Conservation (phyloP, 2,888 invertebrate species). For the Alitta virens region DNA sequence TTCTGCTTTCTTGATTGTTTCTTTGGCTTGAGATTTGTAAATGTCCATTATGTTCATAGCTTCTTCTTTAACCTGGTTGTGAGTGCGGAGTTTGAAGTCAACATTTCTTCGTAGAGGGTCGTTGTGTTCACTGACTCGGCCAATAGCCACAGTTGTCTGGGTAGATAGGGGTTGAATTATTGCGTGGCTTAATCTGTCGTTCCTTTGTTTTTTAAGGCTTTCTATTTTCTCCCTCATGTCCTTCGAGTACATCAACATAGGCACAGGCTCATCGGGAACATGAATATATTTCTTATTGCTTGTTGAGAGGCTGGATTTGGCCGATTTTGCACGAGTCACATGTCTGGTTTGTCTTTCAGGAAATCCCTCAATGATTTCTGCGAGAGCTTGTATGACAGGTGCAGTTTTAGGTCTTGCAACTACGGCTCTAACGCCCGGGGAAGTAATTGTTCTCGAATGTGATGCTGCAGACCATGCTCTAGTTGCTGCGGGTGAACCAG, state of each 20-base stretch:
- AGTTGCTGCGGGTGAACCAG: no score
- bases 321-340: no score
- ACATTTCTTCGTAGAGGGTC: constrained; percentile 47
- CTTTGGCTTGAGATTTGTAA: neutral
- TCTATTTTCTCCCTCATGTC: constrained; percentile 40
- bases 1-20: constrained; percentile 31
- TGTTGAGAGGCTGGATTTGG: no score
- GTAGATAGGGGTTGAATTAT: constrained; percentile 31
- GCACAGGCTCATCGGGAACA: constrained; percentile 30
- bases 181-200: neutral
- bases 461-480: neutral
- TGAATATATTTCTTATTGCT: no score
- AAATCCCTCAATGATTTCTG: neutral
- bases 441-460: no score
- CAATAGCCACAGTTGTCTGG: constrained; percentile 16
- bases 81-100: constrained; percentile 48
- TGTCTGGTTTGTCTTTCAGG: no score
- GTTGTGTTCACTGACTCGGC: constrained; percentile 41
- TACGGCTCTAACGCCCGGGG: neutral
- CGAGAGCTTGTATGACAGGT: constrained; percentile 1
- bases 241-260: constrained; percentile 51
- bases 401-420: constrained; percentile 41
- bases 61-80: constrained; percentile 34
- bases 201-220: constrained; percentile 4
- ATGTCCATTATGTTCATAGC: neutral